Base-by-base conservation (phyloP, 64 coral and sea anemone species). In the Exaiptasia diaphana region DNA sequence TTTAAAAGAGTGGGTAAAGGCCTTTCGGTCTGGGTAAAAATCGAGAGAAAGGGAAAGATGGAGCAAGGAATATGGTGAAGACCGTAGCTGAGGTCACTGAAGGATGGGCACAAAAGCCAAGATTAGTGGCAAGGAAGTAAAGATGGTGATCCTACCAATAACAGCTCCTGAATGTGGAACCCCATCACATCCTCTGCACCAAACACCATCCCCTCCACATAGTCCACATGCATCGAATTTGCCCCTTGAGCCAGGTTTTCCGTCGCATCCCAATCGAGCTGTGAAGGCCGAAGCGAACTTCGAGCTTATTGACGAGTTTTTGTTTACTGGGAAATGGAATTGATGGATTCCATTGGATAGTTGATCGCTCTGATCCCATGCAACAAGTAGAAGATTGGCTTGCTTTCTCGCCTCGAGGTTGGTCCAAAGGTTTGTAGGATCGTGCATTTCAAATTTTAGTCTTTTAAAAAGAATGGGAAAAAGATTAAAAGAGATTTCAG, bases 281-380 rank as follows among this genome's bases (percentile, higher is more conserved):
- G 85, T 44, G 10, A 78, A 61, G 10, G 79, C 78, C 22, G 35
- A 76, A 1, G 75, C 74, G 46, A 78, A 53, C 67, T 56, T 84
- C 33, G n/a, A 83, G 41, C 91, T 83, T 46, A 89, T 37, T 13
- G 91, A 77, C 2, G 42, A 20, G n/a, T 40, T 79, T 0, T 71
- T 50, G 39, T 73, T 52, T 14, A 65, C 63, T 34, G 82, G 53
- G 50, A 83, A 83, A 33, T 20, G 49, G 31, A 43, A 71, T 32
- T 83, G 17, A 30, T 77, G 65, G 32, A 82, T 41, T 11, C 91
- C 91, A 23, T 50, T 38, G 4, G 64, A 15, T 2, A 67, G 62
- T 14, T 52, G 31, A 30, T 94, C 86, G 5, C 70, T 53, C 31
- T 52, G 71, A 12, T 94, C 91, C 91, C 91, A 94, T 20, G 73